Percentiles rank a stretch among this genome's conserved stretches.
Conservation (phyloP, 2,797 vertebrate species). For the Oryzias dopingdopingensis region DNA sequence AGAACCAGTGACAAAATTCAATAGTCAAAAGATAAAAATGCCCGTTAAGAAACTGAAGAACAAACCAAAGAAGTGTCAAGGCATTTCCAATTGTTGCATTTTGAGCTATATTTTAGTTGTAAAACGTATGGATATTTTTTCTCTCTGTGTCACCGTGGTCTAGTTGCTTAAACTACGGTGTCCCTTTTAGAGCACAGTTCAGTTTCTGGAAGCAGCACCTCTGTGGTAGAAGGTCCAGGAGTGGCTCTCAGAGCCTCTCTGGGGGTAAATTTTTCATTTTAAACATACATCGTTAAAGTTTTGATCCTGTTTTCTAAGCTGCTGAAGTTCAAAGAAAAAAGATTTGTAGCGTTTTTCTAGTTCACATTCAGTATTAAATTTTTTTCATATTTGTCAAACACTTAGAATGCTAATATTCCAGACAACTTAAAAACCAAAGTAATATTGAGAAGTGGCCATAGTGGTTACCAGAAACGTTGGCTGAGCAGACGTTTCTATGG, state of each 20-base stretch:
- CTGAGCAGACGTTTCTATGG: too few relatives aligned
- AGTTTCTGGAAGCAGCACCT: background rate
- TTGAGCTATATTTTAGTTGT: background rate
- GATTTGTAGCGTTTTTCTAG: background rate
- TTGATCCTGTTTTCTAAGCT: too few relatives aligned
- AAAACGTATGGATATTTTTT: background rate
- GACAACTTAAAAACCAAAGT: background rate
- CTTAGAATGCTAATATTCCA: background rate
- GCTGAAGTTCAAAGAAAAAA: background rate
- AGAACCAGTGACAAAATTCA: too few relatives aligned
- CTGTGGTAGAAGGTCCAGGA: background rate
- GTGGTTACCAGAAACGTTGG: too few relatives aligned
- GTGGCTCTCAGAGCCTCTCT: background rate
- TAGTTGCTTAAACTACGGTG: too few relatives aligned
- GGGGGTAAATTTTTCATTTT: background rate
- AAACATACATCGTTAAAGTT: too few relatives aligned
- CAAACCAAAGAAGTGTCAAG: background rate
- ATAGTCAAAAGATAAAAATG: too few relatives aligned
- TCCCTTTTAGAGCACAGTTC: background rate
- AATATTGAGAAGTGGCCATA: background rate
- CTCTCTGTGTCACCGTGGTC: background rate
- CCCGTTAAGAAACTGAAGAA: background rate
- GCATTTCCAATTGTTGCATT: background rate
- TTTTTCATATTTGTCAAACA: background rate
- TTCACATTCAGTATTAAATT: background rate